Percentiles rank a stretch among this genome's conserved stretches.
These are phyloP conservation scores for Thumatha senex DNA, from an alignment of 2,888 invertebrate genomes.

Conservation along the genomic window DNA sequence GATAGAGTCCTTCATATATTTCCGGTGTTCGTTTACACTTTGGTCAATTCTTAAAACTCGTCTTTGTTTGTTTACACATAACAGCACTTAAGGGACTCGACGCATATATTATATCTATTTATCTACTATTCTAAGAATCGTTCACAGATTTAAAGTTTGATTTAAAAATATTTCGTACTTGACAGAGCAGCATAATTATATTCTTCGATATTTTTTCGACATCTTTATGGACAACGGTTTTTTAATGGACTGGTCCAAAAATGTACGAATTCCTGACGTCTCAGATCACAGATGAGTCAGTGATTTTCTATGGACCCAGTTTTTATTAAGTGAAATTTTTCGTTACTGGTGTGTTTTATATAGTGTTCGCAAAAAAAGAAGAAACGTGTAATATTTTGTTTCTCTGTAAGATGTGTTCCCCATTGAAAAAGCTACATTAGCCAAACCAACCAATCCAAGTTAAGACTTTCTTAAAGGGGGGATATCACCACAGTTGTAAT, in stretches of 20 bases:
- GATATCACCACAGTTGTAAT: too few species aligned
- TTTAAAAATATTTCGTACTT: neutral
- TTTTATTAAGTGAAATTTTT: constrained; percentile 6
- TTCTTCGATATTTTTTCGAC: too few species aligned
- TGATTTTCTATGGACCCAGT: constrained; percentile 16
- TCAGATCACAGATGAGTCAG: constrained; percentile 32
- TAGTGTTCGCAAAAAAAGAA: too few species aligned
- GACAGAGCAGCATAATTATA: too few species aligned
- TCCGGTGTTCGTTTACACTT: constrained; percentile 42
- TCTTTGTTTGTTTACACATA: constrained; percentile 44
- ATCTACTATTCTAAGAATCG: constrained; percentile 17
- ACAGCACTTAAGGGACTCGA: constrained; percentile 36
- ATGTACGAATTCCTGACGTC: constrained; percentile 22
- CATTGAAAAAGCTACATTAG: too few species aligned
- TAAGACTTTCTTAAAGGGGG: too few species aligned
- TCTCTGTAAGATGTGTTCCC: too few species aligned
- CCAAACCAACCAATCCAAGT: too few species aligned
- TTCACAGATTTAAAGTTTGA: constrained; percentile 4
- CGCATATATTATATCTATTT: constrained; percentile 20
- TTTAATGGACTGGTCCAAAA: constrained; percentile 24
- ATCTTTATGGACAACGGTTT: neutral
- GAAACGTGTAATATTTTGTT: too few species aligned
- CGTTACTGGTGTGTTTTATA: too few species aligned
- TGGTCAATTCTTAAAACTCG: constrained; percentile 44
- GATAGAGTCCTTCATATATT: constrained; percentile 17